phyloP scores from a whole-genome alignment of 1,140 invertebrate genomes.

The Anastatus disparis region DNA sequence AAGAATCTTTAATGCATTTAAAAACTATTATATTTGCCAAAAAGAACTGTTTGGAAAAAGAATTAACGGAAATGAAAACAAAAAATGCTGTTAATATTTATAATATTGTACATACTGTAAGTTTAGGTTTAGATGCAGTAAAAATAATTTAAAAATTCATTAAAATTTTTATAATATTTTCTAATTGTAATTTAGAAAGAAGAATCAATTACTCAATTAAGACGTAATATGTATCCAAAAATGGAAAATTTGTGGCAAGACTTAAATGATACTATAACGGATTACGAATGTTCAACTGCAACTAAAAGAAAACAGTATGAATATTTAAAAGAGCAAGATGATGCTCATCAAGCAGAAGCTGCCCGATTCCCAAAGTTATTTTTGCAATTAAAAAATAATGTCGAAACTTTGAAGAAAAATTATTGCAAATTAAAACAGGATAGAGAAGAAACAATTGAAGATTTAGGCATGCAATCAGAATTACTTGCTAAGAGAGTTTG shows the following conservation, averaged over 20 bases:
- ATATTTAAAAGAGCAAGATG: slow-evolving; percentile 59
- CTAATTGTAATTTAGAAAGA: slow-evolving; percentile 51
- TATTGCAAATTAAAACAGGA: slow-evolving; percentile 44
- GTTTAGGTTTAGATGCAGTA: background rate
- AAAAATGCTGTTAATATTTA: slow-evolving; percentile 56
- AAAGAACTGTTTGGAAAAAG: slow-evolving; percentile 44
- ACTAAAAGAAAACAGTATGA: slow-evolving; percentile 61
- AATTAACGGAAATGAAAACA: slow-evolving; percentile 48
- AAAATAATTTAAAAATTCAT: slow-evolving; percentile 11
- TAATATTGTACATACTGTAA: slow-evolving; percentile 55
- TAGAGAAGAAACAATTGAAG: slow-evolving; percentile 45
- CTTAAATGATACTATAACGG: slow-evolving; percentile 48
- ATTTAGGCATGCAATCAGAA: slow-evolving; percentile 48
- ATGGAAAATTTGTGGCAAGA: slow-evolving; percentile 52
- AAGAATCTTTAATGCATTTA: slow-evolving; percentile 46
- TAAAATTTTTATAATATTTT: background rate
- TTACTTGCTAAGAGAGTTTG: slow-evolving; percentile 45
- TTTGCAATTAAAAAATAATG: slow-evolving; percentile 46
- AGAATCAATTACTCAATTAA: slow-evolving; percentile 47
- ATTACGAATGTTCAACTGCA: slow-evolving; percentile 55
- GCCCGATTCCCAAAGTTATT: slow-evolving; percentile 51
- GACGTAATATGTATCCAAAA: slow-evolving; percentile 42
- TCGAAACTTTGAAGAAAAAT: slow-evolving; percentile 53
- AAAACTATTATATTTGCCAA: slow-evolving; percentile 51
- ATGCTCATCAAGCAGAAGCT: slow-evolving; percentile 45